Base-by-base conservation (phyloP, 92 coral and sea anemone species). In the Palythoa heliodiscus region DNA sequence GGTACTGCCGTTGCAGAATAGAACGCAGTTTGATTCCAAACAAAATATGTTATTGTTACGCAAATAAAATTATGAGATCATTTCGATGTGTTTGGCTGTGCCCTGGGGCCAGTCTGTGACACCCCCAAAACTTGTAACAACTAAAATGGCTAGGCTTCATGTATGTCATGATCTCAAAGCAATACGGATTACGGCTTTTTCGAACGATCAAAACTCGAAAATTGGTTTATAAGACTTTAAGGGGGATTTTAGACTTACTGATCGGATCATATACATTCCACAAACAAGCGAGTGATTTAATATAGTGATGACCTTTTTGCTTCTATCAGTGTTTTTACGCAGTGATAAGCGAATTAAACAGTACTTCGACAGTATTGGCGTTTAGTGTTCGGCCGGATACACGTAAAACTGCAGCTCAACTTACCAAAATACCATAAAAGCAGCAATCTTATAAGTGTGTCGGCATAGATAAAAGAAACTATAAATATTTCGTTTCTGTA, bases 201-300 rank as follows among this genome's bases (percentile, higher is more conserved):
- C 20, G 39, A 9, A 76, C 0, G 23, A 54, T 40, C 12, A 53
- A 35, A 22, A 19, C 11, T 19, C 20, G 25, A 54, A 52, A 76
- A 12, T 13, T 76, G 50, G 25, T 10, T 47, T 13, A 15, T 53
- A 52, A 50, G 37, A 22, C 9, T 11, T 3, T 29, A 29, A 58
- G 64, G 20, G 20, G 73, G 5, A 10, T 69, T 48, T 76, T 13
- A 53, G 50, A 3, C 39, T 40, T n/a, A 13, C 58, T 79, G 73
- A 80, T 63, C 84, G 57, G 73, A 80, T 80, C 74, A 64, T 29
- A 29, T 22, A 14, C 84, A 80, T 80, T 80, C 84, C 84, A 50
- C 50, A 11, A 47, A 24, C 23, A 23, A 52, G 52, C 52, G 37
- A 78, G 22, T 22, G 23, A 7, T 78, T 78, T 37, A 71, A 48